Evolutionary conservation across 2,797 vertebrate species (phyloP), one percentile per base, ranked within the genome.

Genomic region (Rhinatrema bivittatum): DNA sequence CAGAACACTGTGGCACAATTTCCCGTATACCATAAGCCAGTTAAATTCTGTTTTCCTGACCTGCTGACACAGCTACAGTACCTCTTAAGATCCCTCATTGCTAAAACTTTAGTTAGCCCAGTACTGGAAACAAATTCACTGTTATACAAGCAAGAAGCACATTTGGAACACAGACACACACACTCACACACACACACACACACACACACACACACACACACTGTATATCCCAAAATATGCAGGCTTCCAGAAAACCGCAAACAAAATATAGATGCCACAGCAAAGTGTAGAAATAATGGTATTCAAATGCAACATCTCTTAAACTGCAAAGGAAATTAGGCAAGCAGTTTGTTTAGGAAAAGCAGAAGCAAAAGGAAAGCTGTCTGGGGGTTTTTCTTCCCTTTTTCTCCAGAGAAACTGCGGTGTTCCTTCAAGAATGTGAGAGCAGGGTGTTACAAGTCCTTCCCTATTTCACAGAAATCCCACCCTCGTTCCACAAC

Each of bases 271-370:
- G 9, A 16, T 30, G 17, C 32, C 31, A 10, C 33, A 12, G 14
- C n/a, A n/a, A 6, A 17, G 22, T 39, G 43, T 44, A 67, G 59
- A 71, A 72, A 72, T 36, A 26, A 57, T 14, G 31, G 25, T 53
- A 20, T 23, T 73, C 68, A 64, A 47, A 58, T 49, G 3, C 4
- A 66, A 50, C 56, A 36, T 79, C 77, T 56, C 67, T 69, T 72
- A 68, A 69, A 71, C 68, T 74, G 57, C 57, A 67, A 68, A 82
- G 80, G 75, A 88, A 82, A 82, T 86, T 67, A 74, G 74, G 63
- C 70, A 83, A 78, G 76, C 74, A 63, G 41, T 73, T 83, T 70
- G 29, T 58, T 55, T 38, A 63, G 73, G 68, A 84, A 78, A 83
- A 84, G 72, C 68, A 84, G 80, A 84, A 84, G 62, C 74, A 74